A percentile compares a stretch with the other conserved stretches of the same genome.
These are phyloP conservation scores for Sanderia malayensis DNA, from an alignment of 30 jellyfish, hydroid and myxozoan genomes.

Conservation along the genomic window DNA sequence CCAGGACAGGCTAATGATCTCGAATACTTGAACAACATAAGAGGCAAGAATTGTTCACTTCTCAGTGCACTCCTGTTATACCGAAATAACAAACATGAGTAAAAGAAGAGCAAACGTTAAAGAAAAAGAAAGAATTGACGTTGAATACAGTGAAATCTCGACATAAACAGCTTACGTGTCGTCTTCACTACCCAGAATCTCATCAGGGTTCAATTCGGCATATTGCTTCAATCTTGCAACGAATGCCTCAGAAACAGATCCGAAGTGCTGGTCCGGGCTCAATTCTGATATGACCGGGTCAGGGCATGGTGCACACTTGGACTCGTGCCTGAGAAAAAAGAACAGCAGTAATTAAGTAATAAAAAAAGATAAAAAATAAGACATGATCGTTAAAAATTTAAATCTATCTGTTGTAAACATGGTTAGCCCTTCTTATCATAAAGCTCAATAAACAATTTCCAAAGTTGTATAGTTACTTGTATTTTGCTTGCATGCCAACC, in stretches of 20 bases:
- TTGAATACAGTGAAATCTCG: not conserved
- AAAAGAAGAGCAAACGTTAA: not conserved
- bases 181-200: not conserved
- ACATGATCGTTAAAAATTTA: too few species aligned
- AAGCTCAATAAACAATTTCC: too few species aligned
- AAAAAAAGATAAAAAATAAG: too few species aligned
- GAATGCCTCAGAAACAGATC: conserved; percentile 82
- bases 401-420: too few species aligned
- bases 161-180: not conserved
- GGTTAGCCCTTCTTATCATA: too few species aligned
- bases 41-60: conserved; percentile 52
- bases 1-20: conserved; percentile 89
- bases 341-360: too few species aligned
- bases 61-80: too few species aligned
- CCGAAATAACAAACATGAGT: too few species aligned
- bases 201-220: not conserved
- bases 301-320: conserved; percentile 74
- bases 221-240: not conserved
- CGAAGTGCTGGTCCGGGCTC: conserved; percentile 83
- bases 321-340: conserved; percentile 41
- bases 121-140: not conserved
- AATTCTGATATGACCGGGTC: conserved; percentile 82
- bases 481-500: conserved; percentile 36
- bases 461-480: conserved; percentile 17
- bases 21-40: conserved; percentile 77